These are phyloP conservation scores for Ceriagrion tenellum DNA, from an alignment of 2,888 invertebrate species.

Conservation along the genomic window DNA sequence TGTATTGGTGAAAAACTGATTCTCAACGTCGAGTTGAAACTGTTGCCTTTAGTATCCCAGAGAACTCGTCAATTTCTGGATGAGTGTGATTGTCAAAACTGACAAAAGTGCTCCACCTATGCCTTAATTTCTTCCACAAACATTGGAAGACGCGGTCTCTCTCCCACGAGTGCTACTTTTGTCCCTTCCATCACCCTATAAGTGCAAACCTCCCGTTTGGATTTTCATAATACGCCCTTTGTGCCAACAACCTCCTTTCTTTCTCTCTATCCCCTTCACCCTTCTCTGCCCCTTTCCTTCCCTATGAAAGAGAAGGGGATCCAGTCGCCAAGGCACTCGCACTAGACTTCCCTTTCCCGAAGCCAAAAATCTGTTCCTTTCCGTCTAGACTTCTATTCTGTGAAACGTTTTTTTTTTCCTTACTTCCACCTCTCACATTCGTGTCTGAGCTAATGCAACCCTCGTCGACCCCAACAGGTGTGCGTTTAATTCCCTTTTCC, in stretches of 20 bases:
- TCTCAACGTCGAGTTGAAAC: neutral
- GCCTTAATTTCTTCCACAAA: neutral
- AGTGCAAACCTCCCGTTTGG: neutral
- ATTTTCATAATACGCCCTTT: neutral
- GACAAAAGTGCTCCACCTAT: neutral
- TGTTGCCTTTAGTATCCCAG: neutral
- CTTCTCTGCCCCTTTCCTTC: neutral
- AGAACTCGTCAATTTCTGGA: neutral
- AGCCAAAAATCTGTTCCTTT: neutral
- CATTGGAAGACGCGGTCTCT: neutral
- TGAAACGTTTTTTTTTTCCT: neutral
- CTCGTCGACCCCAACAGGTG: constrained; percentile 18
- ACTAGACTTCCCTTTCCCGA: neutral
- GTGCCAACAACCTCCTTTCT: too few species aligned
- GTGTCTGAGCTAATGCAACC: constrained; percentile 43
- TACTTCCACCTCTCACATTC: neutral
- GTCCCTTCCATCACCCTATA: neutral
- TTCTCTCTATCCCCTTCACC: neutral
- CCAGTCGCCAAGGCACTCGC: neutral
- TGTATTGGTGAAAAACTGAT: too few species aligned
- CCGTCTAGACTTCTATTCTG: neutral
- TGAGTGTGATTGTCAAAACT: neutral
- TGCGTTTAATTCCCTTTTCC: constrained; percentile 34
- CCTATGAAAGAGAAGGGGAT: neutral
- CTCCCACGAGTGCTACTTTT: neutral